Evolutionary conservation across 1,140 invertebrate species (phyloP), one percentile per base, ranked within the genome.

Genomic region (Heliconius melpomene): DNA sequence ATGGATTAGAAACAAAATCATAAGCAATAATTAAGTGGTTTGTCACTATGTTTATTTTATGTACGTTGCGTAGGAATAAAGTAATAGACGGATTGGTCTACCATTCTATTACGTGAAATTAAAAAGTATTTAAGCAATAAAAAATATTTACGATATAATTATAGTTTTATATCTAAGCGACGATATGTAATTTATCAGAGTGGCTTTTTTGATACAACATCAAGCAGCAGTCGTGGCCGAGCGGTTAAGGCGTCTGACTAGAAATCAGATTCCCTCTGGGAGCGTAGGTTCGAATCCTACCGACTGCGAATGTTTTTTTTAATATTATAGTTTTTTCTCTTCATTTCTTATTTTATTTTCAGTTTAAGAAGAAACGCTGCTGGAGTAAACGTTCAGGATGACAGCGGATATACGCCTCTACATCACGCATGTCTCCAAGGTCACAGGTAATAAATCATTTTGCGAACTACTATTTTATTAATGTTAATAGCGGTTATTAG

Each of bases 361-460:
- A 98, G 98, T 95, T 96, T 99, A 89, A 95, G 98, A 76, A 96
- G 98, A 90, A 97, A 97, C 77, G 97, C 98, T 32, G 98, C 98
- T 80, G 97, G 60, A 66, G 60, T 98, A 52, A 99, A 99, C 94
- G 97, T 98, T 82, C 97, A 98, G 95, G 98, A 99, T 90, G 96
- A 96, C 84, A 98, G 97, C 91, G 98, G 98, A n/a, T 99, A 99
- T 90, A 98, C 98, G 9, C 97, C 98, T 8, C 95, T 99, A 57
- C 99, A 99, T 92, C 98, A 99, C 93, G 98, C 99, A 66, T 97
- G 98, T 74, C 95, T 99, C 52, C 98, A 99, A 94, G 98, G 98
- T 7, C 98, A 99, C 92, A 97, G 96, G 98, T 98, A 96, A 0
- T 2, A 52, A 52, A 52, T 20, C 7, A 20, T 7, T 52, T 52